phyloP scores from a whole-genome alignment of 2,797 vertebrate genomes.

The Hydrocynus forskahlii region DNA sequence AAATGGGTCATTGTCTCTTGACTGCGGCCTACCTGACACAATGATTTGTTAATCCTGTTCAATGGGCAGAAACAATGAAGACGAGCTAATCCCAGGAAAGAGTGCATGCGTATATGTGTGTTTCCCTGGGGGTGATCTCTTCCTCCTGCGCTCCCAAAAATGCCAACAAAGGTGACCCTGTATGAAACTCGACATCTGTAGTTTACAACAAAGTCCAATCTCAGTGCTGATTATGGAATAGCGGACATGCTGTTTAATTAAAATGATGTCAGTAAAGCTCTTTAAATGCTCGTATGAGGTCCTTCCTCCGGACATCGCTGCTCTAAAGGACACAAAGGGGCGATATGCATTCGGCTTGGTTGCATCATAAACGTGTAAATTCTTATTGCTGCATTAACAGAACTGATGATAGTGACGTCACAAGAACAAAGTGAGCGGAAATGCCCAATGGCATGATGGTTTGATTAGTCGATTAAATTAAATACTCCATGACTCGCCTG shows the following conservation, averaged over 20 bases:
- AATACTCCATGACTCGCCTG: too few relatives aligned
- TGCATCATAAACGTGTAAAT: neutral
- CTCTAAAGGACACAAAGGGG: neutral
- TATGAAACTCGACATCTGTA: conserved; percentile 14
- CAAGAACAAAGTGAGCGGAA: too few relatives aligned
- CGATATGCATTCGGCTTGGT: neutral
- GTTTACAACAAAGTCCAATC: neutral
- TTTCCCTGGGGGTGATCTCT: conserved; percentile 54
- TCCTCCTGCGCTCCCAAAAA: conserved; percentile 61
- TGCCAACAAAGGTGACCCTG: conserved; percentile 21
- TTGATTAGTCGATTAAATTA: too few relatives aligned
- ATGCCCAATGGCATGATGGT: too few relatives aligned
- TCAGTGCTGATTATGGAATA: neutral
- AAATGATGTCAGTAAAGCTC: neutral
- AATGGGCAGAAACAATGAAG: conserved; percentile 83
- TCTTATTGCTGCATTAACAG: neutral
- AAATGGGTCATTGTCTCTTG: conserved; percentile 84
- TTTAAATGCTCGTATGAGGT: neutral
- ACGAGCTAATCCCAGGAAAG: conserved; percentile 77
- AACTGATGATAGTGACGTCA: neutral
- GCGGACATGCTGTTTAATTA: neutral
- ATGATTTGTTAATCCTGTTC: conserved; percentile 86
- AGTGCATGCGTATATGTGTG: conserved; percentile 1
- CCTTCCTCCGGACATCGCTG: neutral
- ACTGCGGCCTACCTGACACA: conserved; percentile 84